A percentile compares a stretch with the other conserved stretches of the same genome.
These are phyloP conservation scores for Lepus americanus DNA, from an alignment of 2,113 vertebrate genomes.

Conservation along the genomic window DNA sequence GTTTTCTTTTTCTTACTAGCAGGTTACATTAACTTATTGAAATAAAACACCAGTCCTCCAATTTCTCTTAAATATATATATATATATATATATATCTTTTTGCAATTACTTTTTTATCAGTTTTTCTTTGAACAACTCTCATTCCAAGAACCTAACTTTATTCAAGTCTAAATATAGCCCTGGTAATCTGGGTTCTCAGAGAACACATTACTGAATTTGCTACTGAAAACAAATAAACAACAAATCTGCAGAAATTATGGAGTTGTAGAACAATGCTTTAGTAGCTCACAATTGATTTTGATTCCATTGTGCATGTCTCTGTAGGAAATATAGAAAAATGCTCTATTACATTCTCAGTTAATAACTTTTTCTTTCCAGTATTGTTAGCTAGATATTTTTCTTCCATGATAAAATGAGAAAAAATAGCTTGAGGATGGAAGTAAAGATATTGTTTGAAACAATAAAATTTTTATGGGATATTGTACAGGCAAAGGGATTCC, in stretches of 20 bases:
- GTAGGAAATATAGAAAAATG: constrained; percentile 78
- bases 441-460: constrained; percentile 78
- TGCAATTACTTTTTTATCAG: constrained; percentile 20
- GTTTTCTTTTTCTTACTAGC: background rate
- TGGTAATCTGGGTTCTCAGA: constrained; percentile 52
- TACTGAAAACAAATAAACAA: constrained; percentile 69
- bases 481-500: constrained; percentile 57
- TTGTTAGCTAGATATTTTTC: constrained; percentile 51
- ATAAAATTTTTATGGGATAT: constrained; percentile 71
- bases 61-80: background rate
- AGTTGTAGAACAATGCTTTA: constrained; percentile 65
- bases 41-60: background rate
- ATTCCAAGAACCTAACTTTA: constrained; percentile 53
- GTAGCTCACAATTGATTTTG: constrained; percentile 75
- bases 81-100: background rate
- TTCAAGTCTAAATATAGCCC: constrained; percentile 73
- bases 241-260: constrained; percentile 66
- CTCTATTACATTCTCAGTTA: constrained; percentile 52
- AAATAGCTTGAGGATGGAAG: constrained; percentile 74
- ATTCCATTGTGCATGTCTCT: constrained; percentile 63
- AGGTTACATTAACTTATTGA: background rate
- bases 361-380: constrained; percentile 67
- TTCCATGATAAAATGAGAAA: constrained; percentile 81
- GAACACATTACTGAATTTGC: constrained; percentile 54
- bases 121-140: constrained; percentile 14